A percentile compares a stretch with the other conserved stretches of the same genome.
Evolutionary conservation across 2,888 invertebrate species (phyloP).

Genomic region (Enoplolaimus lenunculus): DNA sequence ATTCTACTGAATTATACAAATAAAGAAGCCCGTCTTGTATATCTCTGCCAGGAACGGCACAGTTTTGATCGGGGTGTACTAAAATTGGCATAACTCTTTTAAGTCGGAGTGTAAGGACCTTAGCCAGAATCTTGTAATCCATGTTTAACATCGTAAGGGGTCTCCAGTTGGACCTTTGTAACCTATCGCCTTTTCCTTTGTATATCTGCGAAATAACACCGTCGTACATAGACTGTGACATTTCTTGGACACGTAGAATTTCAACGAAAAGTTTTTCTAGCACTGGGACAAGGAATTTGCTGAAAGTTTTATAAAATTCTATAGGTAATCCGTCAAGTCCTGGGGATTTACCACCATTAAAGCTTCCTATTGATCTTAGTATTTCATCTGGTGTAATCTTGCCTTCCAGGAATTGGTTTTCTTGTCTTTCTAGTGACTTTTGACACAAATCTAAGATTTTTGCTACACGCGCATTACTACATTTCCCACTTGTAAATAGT

Average conservation of each 20-base stretch:
- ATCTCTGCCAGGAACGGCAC: conserved; percentile 17
- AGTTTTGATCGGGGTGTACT: conserved; percentile 10
- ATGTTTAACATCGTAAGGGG: conserved; percentile 12
- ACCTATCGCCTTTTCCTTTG: conserved; percentile 16
- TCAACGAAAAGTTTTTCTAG: background rate
- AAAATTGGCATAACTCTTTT: background rate
- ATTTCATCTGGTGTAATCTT: conserved; percentile 6
- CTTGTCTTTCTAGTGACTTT: background rate
- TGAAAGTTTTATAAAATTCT: background rate
- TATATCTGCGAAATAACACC: conserved; percentile 16
- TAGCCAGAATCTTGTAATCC: conserved; percentile 18
- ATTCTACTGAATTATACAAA: background rate
- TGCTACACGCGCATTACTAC: background rate
- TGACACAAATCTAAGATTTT: background rate
- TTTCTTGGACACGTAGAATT: background rate
- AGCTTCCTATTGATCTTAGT: background rate
- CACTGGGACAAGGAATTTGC: background rate
- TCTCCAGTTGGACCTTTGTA: conserved; percentile 5
- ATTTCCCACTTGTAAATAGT: background rate
- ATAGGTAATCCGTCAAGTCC: conserved; percentile 11
- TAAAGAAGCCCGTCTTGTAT: conserved; percentile 8
- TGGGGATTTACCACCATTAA: background rate
- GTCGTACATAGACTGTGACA: background rate
- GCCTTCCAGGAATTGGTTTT: background rate
- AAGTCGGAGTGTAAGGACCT: conserved; percentile 6